Percentiles rank a stretch among this genome's conserved stretches.
These are phyloP conservation scores for Drosophila cognata DNA, from an alignment of 2,888 invertebrate genomes.

Conservation along the genomic window DNA sequence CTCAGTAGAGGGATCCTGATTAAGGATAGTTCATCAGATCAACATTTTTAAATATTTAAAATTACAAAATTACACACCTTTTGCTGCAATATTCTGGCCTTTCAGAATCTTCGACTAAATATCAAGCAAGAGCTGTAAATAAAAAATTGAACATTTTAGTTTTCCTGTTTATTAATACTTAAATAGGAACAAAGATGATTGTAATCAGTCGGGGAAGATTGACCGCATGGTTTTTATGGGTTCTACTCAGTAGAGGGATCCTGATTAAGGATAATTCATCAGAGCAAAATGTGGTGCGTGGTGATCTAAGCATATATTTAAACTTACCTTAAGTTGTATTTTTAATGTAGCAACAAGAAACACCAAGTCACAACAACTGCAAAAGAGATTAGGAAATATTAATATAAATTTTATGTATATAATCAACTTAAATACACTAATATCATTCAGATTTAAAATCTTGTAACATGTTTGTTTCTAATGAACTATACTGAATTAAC, in stretches of 20 bases:
- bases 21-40: conserved; percentile 63
- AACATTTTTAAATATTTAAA: not conserved
- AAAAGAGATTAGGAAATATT: conserved; percentile 7
- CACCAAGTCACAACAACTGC: not conserved
- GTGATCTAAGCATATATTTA: not conserved
- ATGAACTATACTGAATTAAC: conserved; percentile 77
- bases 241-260: conserved; percentile 78
- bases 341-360: not conserved
- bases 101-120: not conserved
- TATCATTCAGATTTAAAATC: conserved; percentile 65
- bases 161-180: not conserved
- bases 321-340: conserved; percentile 21
- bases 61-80: conserved; percentile 24
- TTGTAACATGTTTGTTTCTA: conserved; percentile 76
- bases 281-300: conserved; percentile 8
- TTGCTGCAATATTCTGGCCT: not conserved
- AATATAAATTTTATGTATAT: not conserved
- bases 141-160: not conserved
- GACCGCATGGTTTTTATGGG: conserved; percentile 72
- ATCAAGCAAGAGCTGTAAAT: not conserved
- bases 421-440: not conserved
- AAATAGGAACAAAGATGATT: not conserved
- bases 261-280: conserved; percentile 70
- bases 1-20: conserved; percentile 78
- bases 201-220: conserved; percentile 61